Evolutionary conservation across 2,113 vertebrate species (phyloP).

Genomic region (Brachyhypopomus occidentalis): DNA sequence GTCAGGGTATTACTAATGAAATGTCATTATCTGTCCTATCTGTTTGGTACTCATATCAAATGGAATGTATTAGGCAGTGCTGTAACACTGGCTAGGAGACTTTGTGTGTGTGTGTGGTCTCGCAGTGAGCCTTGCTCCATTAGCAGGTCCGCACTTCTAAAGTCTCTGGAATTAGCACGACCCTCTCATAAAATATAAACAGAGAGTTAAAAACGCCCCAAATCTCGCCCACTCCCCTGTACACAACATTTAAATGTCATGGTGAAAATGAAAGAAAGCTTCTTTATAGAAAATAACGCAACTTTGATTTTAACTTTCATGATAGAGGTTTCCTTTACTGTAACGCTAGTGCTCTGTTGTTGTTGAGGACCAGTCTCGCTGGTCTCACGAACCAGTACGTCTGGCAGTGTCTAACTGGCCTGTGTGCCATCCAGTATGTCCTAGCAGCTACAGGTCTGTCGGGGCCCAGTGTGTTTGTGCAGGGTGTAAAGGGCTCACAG

Average conservation of each 20-base stretch:
- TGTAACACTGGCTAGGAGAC: background rate
- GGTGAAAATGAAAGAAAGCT: background rate
- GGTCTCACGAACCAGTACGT: background rate
- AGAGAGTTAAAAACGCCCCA: conserved; percentile 2
- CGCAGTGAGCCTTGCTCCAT: background rate
- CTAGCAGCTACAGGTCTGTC: conserved; percentile 12
- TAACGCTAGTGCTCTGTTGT: background rate
- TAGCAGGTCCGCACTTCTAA: conserved; percentile 3
- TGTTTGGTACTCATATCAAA: conserved; percentile 6
- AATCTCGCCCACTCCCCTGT: conserved; percentile 20
- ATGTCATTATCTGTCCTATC: background rate
- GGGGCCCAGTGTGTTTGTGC: background rate
- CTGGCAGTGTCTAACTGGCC: background rate
- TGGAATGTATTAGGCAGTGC: conserved; percentile 21
- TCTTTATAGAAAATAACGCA: conserved; percentile 23
- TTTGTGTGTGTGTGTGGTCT: conserved; percentile 19
- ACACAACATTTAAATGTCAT: conserved; percentile 33
- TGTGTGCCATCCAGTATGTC: background rate
- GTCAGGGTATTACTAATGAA: conserved; percentile 9
- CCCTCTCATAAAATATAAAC: conserved; percentile 27
- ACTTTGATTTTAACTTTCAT: conserved; percentile 21
- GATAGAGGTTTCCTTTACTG: conserved; percentile 9
- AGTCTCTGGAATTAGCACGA: conserved; percentile 7
- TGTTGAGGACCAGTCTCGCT: background rate
- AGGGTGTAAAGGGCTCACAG: conserved; percentile 3